These are phyloP conservation scores for Caenorhabditis sinica DNA, from an alignment of 2,888 invertebrate genomes.

Conservation along the genomic window DNA sequence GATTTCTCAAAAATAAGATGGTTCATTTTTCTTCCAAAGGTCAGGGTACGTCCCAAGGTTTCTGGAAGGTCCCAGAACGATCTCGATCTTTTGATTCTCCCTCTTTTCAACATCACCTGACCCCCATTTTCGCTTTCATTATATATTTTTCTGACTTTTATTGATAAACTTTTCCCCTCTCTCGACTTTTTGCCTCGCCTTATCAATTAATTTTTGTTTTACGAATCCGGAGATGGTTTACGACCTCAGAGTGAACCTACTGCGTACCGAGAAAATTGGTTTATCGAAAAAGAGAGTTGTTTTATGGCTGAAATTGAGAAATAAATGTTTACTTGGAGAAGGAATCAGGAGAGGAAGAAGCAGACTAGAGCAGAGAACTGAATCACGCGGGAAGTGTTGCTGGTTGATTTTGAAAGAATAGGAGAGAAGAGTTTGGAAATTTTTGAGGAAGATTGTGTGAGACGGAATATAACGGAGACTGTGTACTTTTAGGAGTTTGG, in stretches of 20 bases:
- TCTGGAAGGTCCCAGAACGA: background rate
- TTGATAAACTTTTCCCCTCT: conserved; percentile 37
- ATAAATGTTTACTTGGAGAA: background rate
- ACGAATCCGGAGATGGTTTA: conserved; percentile 65
- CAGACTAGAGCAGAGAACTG: conserved; percentile 11
- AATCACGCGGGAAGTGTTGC: background rate
- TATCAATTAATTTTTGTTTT: conserved; percentile 56
- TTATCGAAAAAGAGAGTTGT: conserved; percentile 22
- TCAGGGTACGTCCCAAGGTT: background rate
- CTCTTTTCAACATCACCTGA: conserved; percentile 28
- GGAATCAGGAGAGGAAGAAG: background rate
- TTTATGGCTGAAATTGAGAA: background rate
- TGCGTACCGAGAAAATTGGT: conserved; percentile 32
- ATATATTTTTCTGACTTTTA: conserved; percentile 14
- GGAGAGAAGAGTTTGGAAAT: background rate
- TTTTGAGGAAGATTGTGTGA: background rate
- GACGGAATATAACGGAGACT: background rate
- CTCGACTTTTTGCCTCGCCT: conserved; percentile 17
- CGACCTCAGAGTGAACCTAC: conserved; percentile 50
- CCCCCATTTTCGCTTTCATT: conserved; percentile 26
- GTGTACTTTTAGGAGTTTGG: background rate
- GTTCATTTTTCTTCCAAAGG: background rate
- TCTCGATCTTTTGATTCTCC: conserved; percentile 31
- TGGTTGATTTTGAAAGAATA: conserved; percentile 1
- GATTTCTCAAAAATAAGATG: background rate